Evolutionary conservation across 2,113 vertebrate species (phyloP).

Genomic region (Toxostoma redivivum): DNA sequence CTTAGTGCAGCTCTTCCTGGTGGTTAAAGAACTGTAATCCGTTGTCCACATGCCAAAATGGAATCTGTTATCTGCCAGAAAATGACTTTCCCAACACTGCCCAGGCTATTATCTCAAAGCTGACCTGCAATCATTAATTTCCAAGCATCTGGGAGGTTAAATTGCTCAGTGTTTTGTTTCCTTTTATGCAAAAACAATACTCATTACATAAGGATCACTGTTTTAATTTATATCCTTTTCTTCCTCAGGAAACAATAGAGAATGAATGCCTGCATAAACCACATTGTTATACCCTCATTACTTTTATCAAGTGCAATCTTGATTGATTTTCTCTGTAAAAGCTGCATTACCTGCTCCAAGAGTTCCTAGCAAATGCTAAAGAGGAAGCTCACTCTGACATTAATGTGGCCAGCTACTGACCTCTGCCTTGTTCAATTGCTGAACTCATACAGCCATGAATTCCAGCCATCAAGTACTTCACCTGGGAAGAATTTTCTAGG

Average conservation of each 20-base stretch:
- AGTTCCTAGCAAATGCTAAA: neutral
- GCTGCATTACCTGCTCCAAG: neutral
- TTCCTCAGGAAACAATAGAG: neutral
- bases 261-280: neutral
- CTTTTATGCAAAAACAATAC: neutral
- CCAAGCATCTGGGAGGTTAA: slow-evolving; percentile 39
- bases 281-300: neutral
- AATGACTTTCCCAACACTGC: slow-evolving; percentile 52
- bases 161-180: neutral
- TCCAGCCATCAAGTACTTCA: neutral
- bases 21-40: slow-evolving; percentile 35
- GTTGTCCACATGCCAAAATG: slow-evolving; percentile 30
- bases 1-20: neutral
- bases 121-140: slow-evolving; percentile 43
- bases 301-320: neutral
- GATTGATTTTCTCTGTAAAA: neutral
- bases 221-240: neutral
- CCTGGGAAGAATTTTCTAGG: neutral
- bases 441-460: neutral
- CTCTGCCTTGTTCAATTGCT: neutral
- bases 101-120: slow-evolving; percentile 58
- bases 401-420: neutral
- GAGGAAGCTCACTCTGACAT: neutral
- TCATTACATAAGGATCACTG: neutral
- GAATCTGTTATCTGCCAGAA: slow-evolving; percentile 47